phyloP scores from a whole-genome alignment of 1,140 invertebrate genomes.

The Aricia agestis region DNA sequence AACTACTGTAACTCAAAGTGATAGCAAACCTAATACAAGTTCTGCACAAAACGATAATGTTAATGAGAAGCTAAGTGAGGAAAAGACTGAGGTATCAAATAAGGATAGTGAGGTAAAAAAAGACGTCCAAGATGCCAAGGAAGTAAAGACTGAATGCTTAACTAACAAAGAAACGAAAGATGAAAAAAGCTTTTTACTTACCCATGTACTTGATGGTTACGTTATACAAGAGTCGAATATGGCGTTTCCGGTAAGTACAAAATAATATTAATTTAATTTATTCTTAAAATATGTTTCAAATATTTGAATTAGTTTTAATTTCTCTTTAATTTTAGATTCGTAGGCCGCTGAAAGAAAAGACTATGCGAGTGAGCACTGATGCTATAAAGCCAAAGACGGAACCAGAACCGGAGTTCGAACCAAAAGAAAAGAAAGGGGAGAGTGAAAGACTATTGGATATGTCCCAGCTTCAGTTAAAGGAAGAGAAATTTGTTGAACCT shows the following conservation, averaged over 20 bases:
- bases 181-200: slow-evolving; percentile 48
- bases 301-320: neutral
- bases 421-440: slow-evolving; percentile 28
- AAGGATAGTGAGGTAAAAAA: slow-evolving; percentile 24
- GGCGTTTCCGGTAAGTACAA: slow-evolving; percentile 60
- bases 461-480: slow-evolving; percentile 29
- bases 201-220: slow-evolving; percentile 63
- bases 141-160: slow-evolving; percentile 19
- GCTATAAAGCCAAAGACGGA: slow-evolving; percentile 25
- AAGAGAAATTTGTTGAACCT: slow-evolving; percentile 15
- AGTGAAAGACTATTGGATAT: slow-evolving; percentile 34
- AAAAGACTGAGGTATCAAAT: slow-evolving; percentile 23
- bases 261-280: slow-evolving; percentile 12
- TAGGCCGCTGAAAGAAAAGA: slow-evolving; percentile 51
- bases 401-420: slow-evolving; percentile 24
- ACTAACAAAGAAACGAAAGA: slow-evolving; percentile 37
- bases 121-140: slow-evolving; percentile 20
- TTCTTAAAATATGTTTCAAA: neutral
- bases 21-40: neutral
- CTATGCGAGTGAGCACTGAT: slow-evolving; percentile 34
- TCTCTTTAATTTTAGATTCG: slow-evolving; percentile 44
- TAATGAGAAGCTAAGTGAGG: slow-evolving; percentile 21
- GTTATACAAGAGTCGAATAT: slow-evolving; percentile 68
- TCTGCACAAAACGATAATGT: slow-evolving; percentile 5
- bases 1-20: no score